A percentile compares a stretch with the other conserved stretches of the same genome.
Conservation (phyloP, 2,797 vertebrate genomes). For the Vireo griseus region DNA sequence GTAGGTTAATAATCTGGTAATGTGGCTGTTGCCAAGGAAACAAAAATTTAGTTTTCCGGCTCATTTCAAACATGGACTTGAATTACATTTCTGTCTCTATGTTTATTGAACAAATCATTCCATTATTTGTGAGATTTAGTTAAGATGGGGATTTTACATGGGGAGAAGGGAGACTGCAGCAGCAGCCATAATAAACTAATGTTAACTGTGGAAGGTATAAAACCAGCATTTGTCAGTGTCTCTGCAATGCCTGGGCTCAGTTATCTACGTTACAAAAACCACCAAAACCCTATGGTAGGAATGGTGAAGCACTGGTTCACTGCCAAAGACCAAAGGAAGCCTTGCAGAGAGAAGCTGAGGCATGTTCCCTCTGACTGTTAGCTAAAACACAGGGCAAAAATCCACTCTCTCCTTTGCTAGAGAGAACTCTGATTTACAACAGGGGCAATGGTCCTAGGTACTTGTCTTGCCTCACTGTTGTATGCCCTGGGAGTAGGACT, state of each 20-base stretch:
- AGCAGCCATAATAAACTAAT: neutral
- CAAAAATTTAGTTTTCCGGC: neutral
- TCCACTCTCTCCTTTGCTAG: neutral
- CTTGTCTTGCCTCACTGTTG: neutral
- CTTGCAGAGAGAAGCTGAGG: neutral
- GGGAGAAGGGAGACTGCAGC: neutral
- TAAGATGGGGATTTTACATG: neutral
- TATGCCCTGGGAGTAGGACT: neutral
- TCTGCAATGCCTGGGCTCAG: neutral
- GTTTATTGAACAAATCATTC: constrained; percentile 16
- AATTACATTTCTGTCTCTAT: constrained; percentile 7
- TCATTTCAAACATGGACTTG: neutral
- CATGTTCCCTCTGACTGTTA: neutral
- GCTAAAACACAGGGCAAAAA: neutral
- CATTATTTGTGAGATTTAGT: constrained; percentile 21
- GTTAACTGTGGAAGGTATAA: neutral
- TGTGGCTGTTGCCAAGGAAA: neutral
- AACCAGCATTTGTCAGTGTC: neutral
- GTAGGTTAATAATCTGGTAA: neutral
- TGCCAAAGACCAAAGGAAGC: neutral
- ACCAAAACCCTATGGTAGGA: neutral
- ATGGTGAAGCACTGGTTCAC: neutral
- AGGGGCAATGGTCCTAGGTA: neutral
- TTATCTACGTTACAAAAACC: neutral
- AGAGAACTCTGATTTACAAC: neutral